phyloP scores from a whole-genome alignment of 2,797 vertebrate genomes.

The Enoplosus armatus region DNA sequence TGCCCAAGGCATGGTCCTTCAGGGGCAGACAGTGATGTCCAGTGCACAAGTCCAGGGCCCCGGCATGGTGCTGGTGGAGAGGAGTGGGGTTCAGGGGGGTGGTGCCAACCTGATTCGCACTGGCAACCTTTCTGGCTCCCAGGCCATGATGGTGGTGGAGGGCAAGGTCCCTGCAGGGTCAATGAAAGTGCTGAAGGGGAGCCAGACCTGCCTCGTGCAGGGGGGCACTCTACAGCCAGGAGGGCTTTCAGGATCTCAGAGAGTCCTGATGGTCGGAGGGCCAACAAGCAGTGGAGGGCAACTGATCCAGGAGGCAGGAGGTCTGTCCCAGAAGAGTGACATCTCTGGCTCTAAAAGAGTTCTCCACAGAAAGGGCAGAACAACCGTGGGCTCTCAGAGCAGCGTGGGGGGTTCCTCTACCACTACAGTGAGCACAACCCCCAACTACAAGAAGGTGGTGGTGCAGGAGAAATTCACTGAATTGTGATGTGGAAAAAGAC shows the following conservation, averaged over 20 bases:
- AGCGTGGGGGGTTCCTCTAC: slow-evolving; percentile 28
- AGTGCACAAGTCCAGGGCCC: slow-evolving; percentile 47
- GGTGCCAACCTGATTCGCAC: slow-evolving; percentile 43
- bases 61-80: slow-evolving; percentile 73
- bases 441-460: slow-evolving; percentile 53
- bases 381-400: slow-evolving; percentile 34
- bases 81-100: slow-evolving; percentile 8
- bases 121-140: slow-evolving; percentile 60
- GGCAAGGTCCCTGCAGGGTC: slow-evolving; percentile 57
- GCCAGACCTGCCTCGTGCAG: slow-evolving; percentile 42
- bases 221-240: slow-evolving; percentile 54
- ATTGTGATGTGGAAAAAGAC: background rate
- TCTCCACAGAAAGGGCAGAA: slow-evolving; percentile 32
- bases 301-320: slow-evolving; percentile 52
- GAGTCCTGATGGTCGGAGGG: slow-evolving; percentile 67
- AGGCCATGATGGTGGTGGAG: slow-evolving; percentile 69
- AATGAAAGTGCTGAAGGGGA: slow-evolving; percentile 59
- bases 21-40: slow-evolving; percentile 67
- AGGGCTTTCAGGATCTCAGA: slow-evolving; percentile 63
- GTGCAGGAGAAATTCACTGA: slow-evolving; percentile 59
- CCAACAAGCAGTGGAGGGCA: slow-evolving; percentile 37
- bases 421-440: slow-evolving; percentile 25
- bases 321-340: slow-evolving; percentile 23
- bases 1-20: slow-evolving; percentile 67
- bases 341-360: slow-evolving; percentile 37